Evolutionary conservation across 2,888 invertebrate genomes (phyloP).

Genomic region (Hemicrepidius hirtus): DNA sequence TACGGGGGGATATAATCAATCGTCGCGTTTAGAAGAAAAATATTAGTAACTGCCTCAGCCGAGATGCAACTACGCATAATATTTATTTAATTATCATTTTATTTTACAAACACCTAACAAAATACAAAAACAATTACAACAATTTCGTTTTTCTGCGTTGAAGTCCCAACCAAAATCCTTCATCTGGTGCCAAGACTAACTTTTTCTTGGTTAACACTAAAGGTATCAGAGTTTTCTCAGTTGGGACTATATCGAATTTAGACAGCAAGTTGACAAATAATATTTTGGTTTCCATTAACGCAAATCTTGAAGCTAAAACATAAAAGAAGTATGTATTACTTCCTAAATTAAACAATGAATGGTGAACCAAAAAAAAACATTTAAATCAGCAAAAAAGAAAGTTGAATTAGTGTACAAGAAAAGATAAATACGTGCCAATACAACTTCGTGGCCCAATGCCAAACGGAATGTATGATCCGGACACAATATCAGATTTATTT

Average conservation of each 20-base stretch:
- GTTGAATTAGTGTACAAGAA: too few species aligned
- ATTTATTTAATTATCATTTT: too few species aligned
- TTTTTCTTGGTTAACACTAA: background rate
- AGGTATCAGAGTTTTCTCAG: background rate
- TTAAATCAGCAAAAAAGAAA: too few species aligned
- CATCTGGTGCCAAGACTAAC: slow-evolving; percentile 11
- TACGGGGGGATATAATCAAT: too few species aligned
- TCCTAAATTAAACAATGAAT: too few species aligned
- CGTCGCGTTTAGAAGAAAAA: too few species aligned
- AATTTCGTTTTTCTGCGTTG: slow-evolving; percentile 8
- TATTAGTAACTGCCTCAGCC: too few species aligned
- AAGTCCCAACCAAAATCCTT: slow-evolving; percentile 21
- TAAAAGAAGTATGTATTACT: too few species aligned
- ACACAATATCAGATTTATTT: slow-evolving; percentile 73
- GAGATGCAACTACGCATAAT: too few species aligned
- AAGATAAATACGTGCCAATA: slow-evolving; percentile 60
- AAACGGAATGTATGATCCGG: slow-evolving; percentile 75
- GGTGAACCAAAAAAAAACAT: too few species aligned
- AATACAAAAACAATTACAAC: too few species aligned
- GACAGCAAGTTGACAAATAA: slow-evolving; percentile 2
- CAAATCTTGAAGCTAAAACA: slow-evolving; percentile 17
- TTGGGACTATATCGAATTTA: background rate
- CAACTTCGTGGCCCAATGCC: slow-evolving; percentile 72
- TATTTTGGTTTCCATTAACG: slow-evolving; percentile 19
- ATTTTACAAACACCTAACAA: too few species aligned